phyloP scores from a whole-genome alignment of 1,140 invertebrate species.

The Drosophila miranda region DNA sequence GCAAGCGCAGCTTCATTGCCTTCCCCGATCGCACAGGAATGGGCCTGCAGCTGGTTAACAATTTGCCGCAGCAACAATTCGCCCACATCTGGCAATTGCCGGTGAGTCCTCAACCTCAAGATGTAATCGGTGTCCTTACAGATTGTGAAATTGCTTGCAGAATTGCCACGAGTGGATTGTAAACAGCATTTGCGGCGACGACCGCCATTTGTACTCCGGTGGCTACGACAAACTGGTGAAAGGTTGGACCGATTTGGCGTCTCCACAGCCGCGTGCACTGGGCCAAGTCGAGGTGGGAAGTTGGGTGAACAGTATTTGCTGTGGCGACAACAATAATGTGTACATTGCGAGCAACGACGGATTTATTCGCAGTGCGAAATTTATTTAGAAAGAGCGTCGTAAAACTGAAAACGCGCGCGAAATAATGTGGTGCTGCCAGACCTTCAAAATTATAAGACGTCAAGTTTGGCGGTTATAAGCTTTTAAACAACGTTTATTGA shows the following conservation, averaged over 20 bases:
- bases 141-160: slow-evolving; percentile 33
- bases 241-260: slow-evolving; percentile 66
- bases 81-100: slow-evolving; percentile 56
- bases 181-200: slow-evolving; percentile 70
- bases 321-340: slow-evolving; percentile 58
- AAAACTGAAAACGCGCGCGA: background rate
- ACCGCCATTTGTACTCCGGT: slow-evolving; percentile 61
- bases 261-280: slow-evolving; percentile 38
- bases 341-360: slow-evolving; percentile 73
- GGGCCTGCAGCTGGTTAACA: slow-evolving; percentile 67
- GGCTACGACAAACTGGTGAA: slow-evolving; percentile 80
- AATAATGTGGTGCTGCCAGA: slow-evolving; percentile 1
- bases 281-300: slow-evolving; percentile 70
- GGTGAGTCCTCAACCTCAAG: slow-evolving; percentile 15
- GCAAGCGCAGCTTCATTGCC: slow-evolving; percentile 57
- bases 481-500: slow-evolving; percentile 18
- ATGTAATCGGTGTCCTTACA: background rate
- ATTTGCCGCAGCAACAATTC: slow-evolving; percentile 58
- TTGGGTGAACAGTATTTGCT: slow-evolving; percentile 68
- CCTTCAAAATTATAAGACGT: background rate
- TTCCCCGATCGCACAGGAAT: slow-evolving; percentile 76
- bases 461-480: background rate
- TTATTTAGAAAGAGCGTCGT: slow-evolving; percentile 32
- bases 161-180: slow-evolving; percentile 77
- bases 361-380: slow-evolving; percentile 62